Evolutionary conservation across 2,888 invertebrate genomes (phyloP), one percentile per base, ranked within the genome.

Genomic region (Kryphioiulus occultus): DNA sequence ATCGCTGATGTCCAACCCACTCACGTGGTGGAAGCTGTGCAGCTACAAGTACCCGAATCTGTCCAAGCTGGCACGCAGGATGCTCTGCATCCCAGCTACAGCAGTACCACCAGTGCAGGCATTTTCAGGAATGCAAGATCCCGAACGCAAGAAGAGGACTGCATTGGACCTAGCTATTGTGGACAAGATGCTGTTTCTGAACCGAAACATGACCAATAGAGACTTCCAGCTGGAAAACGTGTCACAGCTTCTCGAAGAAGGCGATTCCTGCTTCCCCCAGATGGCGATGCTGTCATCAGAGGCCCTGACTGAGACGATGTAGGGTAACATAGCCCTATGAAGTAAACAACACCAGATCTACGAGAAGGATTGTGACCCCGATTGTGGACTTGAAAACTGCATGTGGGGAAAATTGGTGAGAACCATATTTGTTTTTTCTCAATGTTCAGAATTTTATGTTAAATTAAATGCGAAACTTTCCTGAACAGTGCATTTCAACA

Each of bases 21-120:
- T 88, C 26, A 42, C 86, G 19, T 88, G 88, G 88, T 88, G 88
- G 88, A 78, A 88, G n/a, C n/a, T 47, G n/a, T 78, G 88, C 88
- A 22, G 32, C 32, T 85, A 88, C 83, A 30, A 85, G 30, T 88
- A 88, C 44, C 88, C 88, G 5, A 53, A 22, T n/a, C 26, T 88
- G 26, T 85, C 88, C 32, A 88, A 88, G 39, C 68, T 88, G 86
- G 88, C 88, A 1, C 42, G 44, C 35, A 26, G 88, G 47, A 59
- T 88, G 68, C 78, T 88, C 35, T 86, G 87, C 44, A 82, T 88
- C 26, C 88, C 88, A 1, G 88, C 88, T 19, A 88, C 88, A 9
- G 47, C 88, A 3, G 88, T 86, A 12, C 88, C 88, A 42, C 88
- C 86, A 9, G 88, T 32, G 7, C 47, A 86, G n/a, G 42, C 85